Conservation (phyloP, 2,888 invertebrate species). For the Acronicta psi region DNA sequence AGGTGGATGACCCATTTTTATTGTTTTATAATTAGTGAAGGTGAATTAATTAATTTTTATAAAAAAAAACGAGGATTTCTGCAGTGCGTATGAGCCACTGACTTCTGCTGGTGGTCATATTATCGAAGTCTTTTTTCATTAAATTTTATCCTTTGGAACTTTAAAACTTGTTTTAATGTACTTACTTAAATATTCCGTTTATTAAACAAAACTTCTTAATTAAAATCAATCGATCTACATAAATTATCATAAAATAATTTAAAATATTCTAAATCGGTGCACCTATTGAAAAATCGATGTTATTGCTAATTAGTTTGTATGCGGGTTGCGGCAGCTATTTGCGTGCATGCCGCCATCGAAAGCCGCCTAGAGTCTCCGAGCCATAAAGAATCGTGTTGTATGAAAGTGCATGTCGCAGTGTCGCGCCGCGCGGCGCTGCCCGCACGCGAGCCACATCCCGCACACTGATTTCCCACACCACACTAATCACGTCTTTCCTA, state of each 20-base stretch:
- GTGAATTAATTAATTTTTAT: too few relatives aligned
- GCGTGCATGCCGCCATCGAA: slow-evolving; percentile 69
- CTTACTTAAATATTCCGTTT: too few relatives aligned
- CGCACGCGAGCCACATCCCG: slow-evolving; percentile 61
- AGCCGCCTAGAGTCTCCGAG: slow-evolving; percentile 61
- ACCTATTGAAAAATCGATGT: slow-evolving; percentile 26
- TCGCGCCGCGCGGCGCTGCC: slow-evolving; percentile 40
- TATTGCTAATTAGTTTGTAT: slow-evolving; percentile 53
- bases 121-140: too few relatives aligned
- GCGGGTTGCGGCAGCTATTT: slow-evolving; percentile 42
- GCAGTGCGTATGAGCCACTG: slow-evolving; percentile 22
- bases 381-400: slow-evolving; percentile 67
- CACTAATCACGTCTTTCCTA: slow-evolving; percentile 66
- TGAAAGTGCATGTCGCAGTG: slow-evolving; percentile 61
- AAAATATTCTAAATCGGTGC: slow-evolving; percentile 1
- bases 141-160: too few relatives aligned
- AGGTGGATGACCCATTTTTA: slow-evolving; percentile 52
- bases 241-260: neutral
- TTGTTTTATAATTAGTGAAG: slow-evolving; percentile 40
- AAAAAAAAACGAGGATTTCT: too few relatives aligned
- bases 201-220: neutral
- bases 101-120: too few relatives aligned
- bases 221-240: slow-evolving; percentile 1
- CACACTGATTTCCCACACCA: slow-evolving; percentile 60
- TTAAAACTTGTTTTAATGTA: too few relatives aligned